Conservation (phyloP, 1,140 invertebrate genomes). For the Sinella curviseta region DNA sequence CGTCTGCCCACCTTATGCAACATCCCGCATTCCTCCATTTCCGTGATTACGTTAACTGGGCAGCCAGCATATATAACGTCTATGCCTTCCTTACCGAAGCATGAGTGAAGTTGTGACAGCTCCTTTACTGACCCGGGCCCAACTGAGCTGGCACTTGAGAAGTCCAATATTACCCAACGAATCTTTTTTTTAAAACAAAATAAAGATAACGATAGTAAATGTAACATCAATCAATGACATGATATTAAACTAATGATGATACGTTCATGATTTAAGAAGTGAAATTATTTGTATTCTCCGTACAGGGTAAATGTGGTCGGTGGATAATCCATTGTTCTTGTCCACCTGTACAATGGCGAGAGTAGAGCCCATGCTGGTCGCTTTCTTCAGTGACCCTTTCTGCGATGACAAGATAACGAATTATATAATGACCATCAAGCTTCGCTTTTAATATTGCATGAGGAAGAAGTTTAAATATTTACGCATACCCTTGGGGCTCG, state of each 20-base stretch:
- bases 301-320: too few relatives aligned
- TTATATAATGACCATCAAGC: too few relatives aligned
- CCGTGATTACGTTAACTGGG: slow-evolving; percentile 64
- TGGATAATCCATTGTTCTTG: too few relatives aligned
- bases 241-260: too few relatives aligned
- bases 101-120: slow-evolving; percentile 61
- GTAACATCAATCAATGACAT: too few relatives aligned
- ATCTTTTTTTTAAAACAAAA: too few relatives aligned
- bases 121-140: slow-evolving; percentile 67
- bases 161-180: slow-evolving; percentile 67
- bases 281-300: too few relatives aligned
- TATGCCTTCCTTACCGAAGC: slow-evolving; percentile 61
- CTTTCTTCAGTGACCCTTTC: neutral
- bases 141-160: slow-evolving; percentile 69
- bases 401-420: too few relatives aligned
- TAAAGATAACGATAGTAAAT: too few relatives aligned
- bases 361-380: neutral
- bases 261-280: too few relatives aligned
- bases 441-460: too few relatives aligned
- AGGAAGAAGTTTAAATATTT: neutral
- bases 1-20: slow-evolving; percentile 57
- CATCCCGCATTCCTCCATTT: slow-evolving; percentile 61
- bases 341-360: neutral
- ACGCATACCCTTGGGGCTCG: neutral
- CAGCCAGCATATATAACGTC: slow-evolving; percentile 64